phyloP scores from a whole-genome alignment of 2,888 invertebrate genomes.

The Melieria picta region DNA sequence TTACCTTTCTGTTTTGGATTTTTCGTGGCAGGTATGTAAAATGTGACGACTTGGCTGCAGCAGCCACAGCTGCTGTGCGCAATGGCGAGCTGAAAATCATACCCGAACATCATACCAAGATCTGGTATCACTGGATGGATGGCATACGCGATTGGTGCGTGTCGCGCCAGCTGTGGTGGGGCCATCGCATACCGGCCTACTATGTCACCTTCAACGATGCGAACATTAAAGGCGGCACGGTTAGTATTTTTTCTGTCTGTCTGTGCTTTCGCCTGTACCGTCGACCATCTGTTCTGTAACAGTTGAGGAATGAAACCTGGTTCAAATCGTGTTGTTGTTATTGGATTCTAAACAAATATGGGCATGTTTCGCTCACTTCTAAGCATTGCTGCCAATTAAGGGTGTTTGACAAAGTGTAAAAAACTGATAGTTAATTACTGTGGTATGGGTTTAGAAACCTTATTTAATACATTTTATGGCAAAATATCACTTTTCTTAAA shows the following conservation, averaged over 20 bases:
- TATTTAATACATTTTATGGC: too few species aligned
- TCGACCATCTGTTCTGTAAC: neutral
- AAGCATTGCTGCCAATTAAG: too few species aligned
- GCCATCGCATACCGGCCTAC: slow-evolving; percentile 97
- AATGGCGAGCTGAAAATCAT: slow-evolving; percentile 86
- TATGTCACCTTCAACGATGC: slow-evolving; percentile 72
- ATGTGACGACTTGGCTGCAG: slow-evolving; percentile 88
- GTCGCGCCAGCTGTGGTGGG: slow-evolving; percentile 99
- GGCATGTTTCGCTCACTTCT: too few species aligned
- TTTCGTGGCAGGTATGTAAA: slow-evolving; percentile 76
- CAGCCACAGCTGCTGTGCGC: slow-evolving; percentile 83
- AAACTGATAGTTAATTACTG: too few species aligned
- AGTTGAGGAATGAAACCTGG: too few species aligned
- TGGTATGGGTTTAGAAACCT: too few species aligned
- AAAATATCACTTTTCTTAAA: too few species aligned
- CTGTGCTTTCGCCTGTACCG: neutral
- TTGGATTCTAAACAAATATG: too few species aligned
- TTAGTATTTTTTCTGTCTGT: slow-evolving; percentile 49
- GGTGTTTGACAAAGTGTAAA: too few species aligned
- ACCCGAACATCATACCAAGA: slow-evolving; percentile 90
- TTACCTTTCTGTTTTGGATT: neutral
- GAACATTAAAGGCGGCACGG: slow-evolving; percentile 57
- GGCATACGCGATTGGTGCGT: slow-evolving; percentile 99
- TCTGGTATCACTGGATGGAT: slow-evolving; percentile 96
- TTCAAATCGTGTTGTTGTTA: too few species aligned